Percentiles rank a stretch among this genome's conserved stretches.
phyloP scores from a whole-genome alignment of 2,797 vertebrate genomes.

The Pantherophis vulpinus region DNA sequence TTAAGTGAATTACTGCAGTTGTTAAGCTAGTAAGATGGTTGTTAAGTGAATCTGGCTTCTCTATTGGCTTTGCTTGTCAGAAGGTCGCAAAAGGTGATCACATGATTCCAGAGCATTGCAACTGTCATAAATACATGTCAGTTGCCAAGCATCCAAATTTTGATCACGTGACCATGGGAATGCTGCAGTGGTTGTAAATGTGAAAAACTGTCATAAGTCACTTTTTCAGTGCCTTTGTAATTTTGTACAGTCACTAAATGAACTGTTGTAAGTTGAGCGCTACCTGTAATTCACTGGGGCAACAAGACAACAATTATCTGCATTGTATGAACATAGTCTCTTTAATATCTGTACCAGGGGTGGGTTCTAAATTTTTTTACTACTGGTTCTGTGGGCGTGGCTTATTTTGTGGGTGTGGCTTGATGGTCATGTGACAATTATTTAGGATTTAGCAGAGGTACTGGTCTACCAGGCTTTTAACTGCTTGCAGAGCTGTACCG shows the following conservation, averaged over 20 bases:
- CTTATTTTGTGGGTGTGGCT: too few species aligned
- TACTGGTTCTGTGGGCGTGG: too few species aligned
- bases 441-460: too few species aligned
- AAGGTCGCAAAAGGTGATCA: neutral
- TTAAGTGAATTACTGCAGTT: neutral
- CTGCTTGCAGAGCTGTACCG: too few species aligned
- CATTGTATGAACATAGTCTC: too few species aligned
- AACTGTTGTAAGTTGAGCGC: too few species aligned
- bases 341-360: too few species aligned
- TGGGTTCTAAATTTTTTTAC: too few species aligned
- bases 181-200: neutral
- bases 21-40: neutral
- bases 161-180: neutral
- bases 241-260: neutral
- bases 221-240: neutral
- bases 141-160: neutral
- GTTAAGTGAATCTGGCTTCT: neutral
- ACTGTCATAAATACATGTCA: neutral
- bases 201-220: neutral
- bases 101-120: neutral
- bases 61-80: neutral
- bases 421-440: too few species aligned
- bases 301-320: too few species aligned
- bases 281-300: too few species aligned
- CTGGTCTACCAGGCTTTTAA: too few species aligned